These are phyloP conservation scores for Aleadryas rufinucha DNA, from an alignment of 2,113 vertebrate genomes.

Conservation along the genomic window DNA sequence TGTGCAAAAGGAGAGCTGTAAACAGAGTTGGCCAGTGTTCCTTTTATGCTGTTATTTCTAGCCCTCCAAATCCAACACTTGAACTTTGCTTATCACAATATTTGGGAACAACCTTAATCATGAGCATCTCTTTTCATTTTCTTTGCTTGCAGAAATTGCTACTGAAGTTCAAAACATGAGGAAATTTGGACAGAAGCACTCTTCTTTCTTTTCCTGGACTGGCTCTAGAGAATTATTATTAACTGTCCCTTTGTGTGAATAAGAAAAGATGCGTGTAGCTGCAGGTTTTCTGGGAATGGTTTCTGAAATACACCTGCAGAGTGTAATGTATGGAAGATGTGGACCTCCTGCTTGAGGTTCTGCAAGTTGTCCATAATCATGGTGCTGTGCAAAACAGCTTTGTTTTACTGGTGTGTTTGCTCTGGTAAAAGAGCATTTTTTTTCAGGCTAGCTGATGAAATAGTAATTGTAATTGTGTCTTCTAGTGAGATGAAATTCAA, in stretches of 20 bases:
- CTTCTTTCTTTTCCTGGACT: neutral
- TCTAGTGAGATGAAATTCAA: neutral
- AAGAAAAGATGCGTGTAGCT: neutral
- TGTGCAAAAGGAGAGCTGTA: neutral
- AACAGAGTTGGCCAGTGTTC: neutral
- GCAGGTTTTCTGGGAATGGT: neutral
- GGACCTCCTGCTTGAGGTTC: neutral
- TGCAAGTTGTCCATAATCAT: neutral
- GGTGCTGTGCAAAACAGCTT: neutral
- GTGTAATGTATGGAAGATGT: neutral
- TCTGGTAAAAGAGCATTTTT: neutral
- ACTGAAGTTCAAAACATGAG: neutral
- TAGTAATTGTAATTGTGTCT: neutral
- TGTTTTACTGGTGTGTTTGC: neutral
- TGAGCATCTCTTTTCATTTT: neutral
- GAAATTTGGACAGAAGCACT: neutral
- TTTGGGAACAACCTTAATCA: neutral
- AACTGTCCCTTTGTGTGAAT: neutral
- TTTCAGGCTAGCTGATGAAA: neutral
- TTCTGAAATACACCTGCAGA: rapidly evolving
- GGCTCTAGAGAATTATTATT: neutral
- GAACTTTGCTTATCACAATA: neutral
- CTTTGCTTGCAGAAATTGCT: neutral
- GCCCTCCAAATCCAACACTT: neutral
- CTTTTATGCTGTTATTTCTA: neutral